Evolutionary conservation across 2,113 vertebrate genomes (phyloP), one percentile per base, ranked within the genome.

Genomic region (Sterna hirundo): DNA sequence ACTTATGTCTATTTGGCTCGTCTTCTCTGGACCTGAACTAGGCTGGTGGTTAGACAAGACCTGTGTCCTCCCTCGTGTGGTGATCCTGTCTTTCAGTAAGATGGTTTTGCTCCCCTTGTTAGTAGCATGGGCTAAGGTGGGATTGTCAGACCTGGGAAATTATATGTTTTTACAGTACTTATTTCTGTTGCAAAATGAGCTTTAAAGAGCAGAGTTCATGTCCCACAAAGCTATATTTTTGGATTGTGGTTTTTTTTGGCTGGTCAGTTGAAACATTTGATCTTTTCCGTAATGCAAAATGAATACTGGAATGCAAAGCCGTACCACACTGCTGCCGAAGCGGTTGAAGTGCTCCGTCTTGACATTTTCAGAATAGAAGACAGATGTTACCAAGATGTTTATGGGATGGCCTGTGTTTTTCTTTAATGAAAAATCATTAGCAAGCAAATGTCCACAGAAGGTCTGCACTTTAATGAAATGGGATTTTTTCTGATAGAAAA

Each of bases 391-490:
- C 64, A 40, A 47, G 72, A 74, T 68, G 22, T 78, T 90, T 83
- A n/a, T 80, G 79, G 83, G 82, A 72, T 83, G 75, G 69, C 44
- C 79, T 83, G 30, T 85, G 71, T 34, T 92, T 66, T 91, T 14
- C 70, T 77, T 61, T 95, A 92, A 90, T 88, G 82, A 96, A 76
- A 94, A 69, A 82, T 91, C 64, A 80, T 86, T 88, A 93, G 60
- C 2, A 7, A 94, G 40, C 49, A 85, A 76, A 62, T 10, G 1
- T 61, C 82, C 62, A 93, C 49, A 66, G 84, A 87, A 96, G 49
- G 27, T 51, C 71, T 93, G 74, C 83, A 80, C 30, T 85, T 79
- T 13, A 62, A 68, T 80, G 40, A 91, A 93, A 83, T 23, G 40
- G 38, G 29, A 52, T 88, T 93, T 93, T 91, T 90, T 90, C 57